A percentile compares a stretch with the other conserved stretches of the same genome.
Conservation (phyloP, 2,797 vertebrate species). For the Aphelocoma californica region DNA sequence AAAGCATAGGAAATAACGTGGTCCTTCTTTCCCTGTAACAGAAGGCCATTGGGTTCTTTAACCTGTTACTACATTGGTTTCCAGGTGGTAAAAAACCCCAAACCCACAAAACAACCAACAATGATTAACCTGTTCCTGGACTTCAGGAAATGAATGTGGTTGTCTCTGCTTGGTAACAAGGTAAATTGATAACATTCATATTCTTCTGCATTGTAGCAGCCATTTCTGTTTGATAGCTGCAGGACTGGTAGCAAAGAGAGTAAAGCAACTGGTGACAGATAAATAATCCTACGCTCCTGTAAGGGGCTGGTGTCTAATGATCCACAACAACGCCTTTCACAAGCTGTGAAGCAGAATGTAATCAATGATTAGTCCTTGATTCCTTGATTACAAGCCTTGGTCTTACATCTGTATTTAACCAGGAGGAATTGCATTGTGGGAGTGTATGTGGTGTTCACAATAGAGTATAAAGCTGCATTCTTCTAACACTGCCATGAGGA, state of each 20-base stretch:
- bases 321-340: constrained; percentile 57
- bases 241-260: constrained; percentile 3
- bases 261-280: constrained; percentile 44
- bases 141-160: not conserved
- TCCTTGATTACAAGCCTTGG: constrained; percentile 60
- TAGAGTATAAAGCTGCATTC: constrained; percentile 12
- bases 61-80: not conserved
- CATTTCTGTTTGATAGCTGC: constrained; percentile 13
- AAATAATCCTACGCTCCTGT: constrained; percentile 64
- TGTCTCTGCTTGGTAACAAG: not conserved
- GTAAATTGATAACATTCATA: not conserved
- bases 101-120: not conserved
- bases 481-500: constrained; percentile 9
- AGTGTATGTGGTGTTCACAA: not conserved
- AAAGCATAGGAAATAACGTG: not conserved
- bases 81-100: not conserved
- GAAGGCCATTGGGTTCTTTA: not conserved
- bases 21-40: not conserved
- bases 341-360: constrained; percentile 63
- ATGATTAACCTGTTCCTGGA: not conserved
- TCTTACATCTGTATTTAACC: constrained; percentile 59
- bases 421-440: constrained; percentile 38
- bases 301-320: constrained; percentile 51
- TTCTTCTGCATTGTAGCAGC: not conserved
- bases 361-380: constrained; percentile 55